Conservation (phyloP, 2,113 vertebrate species). For the Empidonax alnorum region DNA sequence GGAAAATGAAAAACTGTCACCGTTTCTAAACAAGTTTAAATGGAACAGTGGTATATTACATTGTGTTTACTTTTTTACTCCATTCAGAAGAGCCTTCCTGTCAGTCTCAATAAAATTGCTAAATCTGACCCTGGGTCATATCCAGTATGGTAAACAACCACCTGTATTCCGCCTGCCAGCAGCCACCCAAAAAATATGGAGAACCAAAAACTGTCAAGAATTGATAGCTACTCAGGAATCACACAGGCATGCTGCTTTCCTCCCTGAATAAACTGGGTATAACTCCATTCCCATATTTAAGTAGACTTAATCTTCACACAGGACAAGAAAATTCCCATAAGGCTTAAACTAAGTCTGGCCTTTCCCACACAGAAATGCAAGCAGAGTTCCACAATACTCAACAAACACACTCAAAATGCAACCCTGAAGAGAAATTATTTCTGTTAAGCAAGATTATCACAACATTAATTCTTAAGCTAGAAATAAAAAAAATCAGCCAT, state of each 20-base stretch:
- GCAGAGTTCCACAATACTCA: background rate
- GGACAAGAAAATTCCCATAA: background rate
- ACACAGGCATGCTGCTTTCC: background rate
- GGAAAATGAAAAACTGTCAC: background rate
- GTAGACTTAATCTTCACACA: background rate
- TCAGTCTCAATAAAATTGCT: background rate
- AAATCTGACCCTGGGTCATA: background rate
- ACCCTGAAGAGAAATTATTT: background rate
- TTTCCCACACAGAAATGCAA: background rate
- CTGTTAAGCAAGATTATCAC: background rate
- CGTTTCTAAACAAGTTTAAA: background rate
- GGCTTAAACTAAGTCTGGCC: background rate
- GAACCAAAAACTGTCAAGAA: background rate
- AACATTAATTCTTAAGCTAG: background rate
- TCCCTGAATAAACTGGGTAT: background rate
- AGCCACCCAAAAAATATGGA: background rate
- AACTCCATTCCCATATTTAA: background rate
- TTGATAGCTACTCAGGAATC: background rate
- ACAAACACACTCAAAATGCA: background rate
- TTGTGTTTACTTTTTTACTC: background rate
- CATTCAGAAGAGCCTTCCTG: background rate
- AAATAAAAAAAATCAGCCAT: background rate
- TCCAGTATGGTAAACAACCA: background rate
- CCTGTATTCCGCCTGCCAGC: background rate
- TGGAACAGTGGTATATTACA: background rate